Evolutionary conservation across 2,888 invertebrate species (phyloP).

Genomic region (Metopia argyrocephala): DNA sequence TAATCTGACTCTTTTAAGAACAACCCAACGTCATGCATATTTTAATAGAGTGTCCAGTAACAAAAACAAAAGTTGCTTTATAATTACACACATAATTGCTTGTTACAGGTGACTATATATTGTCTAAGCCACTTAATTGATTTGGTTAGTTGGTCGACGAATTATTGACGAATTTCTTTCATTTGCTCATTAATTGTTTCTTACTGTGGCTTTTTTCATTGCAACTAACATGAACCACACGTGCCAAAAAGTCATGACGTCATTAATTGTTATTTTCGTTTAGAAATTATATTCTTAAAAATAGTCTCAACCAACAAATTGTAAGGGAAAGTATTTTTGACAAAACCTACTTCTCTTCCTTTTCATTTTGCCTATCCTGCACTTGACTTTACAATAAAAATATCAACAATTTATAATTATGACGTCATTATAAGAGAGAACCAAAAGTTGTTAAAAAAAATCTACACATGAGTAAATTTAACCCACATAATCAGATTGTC

Average conservation of each 20-base stretch:
- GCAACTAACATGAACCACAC: background rate
- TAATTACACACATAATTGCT: constrained; percentile 22
- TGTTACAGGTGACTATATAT: constrained; percentile 21
- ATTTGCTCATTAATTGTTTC: too few relatives aligned
- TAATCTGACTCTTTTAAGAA: constrained; percentile 33
- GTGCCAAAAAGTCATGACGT: constrained; percentile 44
- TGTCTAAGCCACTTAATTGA: constrained; percentile 17
- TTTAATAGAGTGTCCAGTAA: background rate
- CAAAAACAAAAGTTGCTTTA: background rate
- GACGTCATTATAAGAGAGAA: background rate
- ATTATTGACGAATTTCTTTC: too few relatives aligned
- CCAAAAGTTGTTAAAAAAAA: background rate
- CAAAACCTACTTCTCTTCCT: background rate
- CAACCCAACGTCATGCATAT: constrained; percentile 7
- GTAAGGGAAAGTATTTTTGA: constrained; percentile 8
- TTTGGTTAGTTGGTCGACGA: background rate
- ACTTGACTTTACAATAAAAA: background rate
- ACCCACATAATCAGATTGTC: background rate
- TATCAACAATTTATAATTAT: background rate
- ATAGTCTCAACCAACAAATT: background rate
- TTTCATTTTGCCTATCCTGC: too few relatives aligned
- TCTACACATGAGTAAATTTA: background rate
- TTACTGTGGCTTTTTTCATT: background rate
- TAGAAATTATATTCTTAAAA: constrained; percentile 8
- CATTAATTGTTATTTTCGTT: constrained; percentile 39